Conservation (phyloP, 2,888 invertebrate species). For the Drosophila kanekoi region DNA sequence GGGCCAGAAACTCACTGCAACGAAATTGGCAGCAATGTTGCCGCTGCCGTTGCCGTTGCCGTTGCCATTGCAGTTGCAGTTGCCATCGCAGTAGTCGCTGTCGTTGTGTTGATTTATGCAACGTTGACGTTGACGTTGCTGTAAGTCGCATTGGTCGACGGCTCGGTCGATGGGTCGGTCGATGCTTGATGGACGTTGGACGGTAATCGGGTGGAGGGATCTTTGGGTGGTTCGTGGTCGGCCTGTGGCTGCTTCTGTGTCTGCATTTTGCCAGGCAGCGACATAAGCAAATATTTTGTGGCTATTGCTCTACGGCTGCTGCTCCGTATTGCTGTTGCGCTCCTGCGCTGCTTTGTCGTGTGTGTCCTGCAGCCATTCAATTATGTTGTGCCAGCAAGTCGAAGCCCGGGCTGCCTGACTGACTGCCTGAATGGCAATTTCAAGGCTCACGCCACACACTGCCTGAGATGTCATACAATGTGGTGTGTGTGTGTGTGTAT, state of each 20-base stretch:
- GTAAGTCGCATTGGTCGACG: slow-evolving; percentile 68
- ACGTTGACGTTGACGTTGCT: slow-evolving; percentile 69
- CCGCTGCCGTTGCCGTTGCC: slow-evolving; percentile 14
- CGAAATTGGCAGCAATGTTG: slow-evolving; percentile 47
- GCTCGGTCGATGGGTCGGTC: slow-evolving; percentile 27
- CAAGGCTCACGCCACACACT: slow-evolving; percentile 60
- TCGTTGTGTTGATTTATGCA: slow-evolving; percentile 69
- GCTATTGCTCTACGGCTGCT: slow-evolving; percentile 45
- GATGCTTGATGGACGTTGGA: slow-evolving; percentile 51
- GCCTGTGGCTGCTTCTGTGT: slow-evolving; percentile 47
- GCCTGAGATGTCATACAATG: slow-evolving; percentile 41
- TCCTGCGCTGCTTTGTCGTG: slow-evolving; percentile 58
- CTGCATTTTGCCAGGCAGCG: slow-evolving; percentile 60
- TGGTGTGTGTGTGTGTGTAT: slow-evolving; percentile 26
- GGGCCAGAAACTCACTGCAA: slow-evolving; percentile 33
- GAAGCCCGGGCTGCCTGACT: slow-evolving; percentile 34
- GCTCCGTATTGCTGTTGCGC: slow-evolving; percentile 9
- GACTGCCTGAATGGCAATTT: slow-evolving; percentile 68
- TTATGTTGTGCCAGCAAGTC: slow-evolving; percentile 70
- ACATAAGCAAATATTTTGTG: slow-evolving; percentile 77
- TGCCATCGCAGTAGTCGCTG: slow-evolving; percentile 15
- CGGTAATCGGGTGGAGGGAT: slow-evolving; percentile 29
- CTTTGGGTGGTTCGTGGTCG: slow-evolving; percentile 36
- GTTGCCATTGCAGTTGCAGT: slow-evolving; percentile 35
- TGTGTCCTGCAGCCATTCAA: slow-evolving; percentile 77